A percentile compares a stretch with the other conserved stretches of the same genome.
Evolutionary conservation across 2,113 vertebrate species (phyloP).

Genomic region (Tachuris rubrigastra): DNA sequence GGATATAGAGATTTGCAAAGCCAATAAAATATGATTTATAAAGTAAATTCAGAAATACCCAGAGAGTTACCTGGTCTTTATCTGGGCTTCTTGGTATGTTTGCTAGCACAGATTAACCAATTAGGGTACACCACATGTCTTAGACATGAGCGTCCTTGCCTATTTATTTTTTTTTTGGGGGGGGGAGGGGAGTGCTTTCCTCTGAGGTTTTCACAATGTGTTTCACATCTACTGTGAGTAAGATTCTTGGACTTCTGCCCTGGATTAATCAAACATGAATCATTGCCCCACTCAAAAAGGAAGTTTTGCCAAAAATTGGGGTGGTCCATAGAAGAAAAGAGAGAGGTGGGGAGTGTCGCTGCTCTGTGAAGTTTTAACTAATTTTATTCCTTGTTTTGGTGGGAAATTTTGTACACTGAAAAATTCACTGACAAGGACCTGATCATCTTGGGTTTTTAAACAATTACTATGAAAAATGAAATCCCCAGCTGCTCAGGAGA

Average conservation of each 20-base stretch:
- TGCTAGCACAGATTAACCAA: background rate
- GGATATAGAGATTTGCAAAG: background rate
- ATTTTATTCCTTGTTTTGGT: background rate
- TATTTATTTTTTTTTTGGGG: background rate
- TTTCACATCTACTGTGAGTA: slow-evolving; percentile 17
- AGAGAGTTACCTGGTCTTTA: background rate
- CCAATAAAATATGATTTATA: background rate
- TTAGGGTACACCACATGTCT: background rate
- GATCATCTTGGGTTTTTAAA: background rate
- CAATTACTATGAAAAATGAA: background rate
- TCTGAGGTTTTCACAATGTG: background rate
- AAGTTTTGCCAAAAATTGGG: slow-evolving; percentile 5
- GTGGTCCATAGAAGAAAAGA: background rate
- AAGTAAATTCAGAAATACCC: background rate
- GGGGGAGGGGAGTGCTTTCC: background rate
- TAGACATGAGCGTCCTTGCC: background rate
- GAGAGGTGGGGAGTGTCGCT: accelerated
- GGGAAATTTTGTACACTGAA: background rate
- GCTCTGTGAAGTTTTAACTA: background rate
- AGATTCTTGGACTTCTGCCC: slow-evolving; percentile 18
- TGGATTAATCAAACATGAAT: slow-evolving; percentile 35
- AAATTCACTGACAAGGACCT: background rate
- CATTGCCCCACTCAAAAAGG: background rate
- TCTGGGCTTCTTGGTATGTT: background rate
- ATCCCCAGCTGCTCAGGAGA: background rate